These are phyloP conservation scores for Cirrhinus molitorella DNA, from an alignment of 2,797 vertebrate species.

Conservation along the genomic window DNA sequence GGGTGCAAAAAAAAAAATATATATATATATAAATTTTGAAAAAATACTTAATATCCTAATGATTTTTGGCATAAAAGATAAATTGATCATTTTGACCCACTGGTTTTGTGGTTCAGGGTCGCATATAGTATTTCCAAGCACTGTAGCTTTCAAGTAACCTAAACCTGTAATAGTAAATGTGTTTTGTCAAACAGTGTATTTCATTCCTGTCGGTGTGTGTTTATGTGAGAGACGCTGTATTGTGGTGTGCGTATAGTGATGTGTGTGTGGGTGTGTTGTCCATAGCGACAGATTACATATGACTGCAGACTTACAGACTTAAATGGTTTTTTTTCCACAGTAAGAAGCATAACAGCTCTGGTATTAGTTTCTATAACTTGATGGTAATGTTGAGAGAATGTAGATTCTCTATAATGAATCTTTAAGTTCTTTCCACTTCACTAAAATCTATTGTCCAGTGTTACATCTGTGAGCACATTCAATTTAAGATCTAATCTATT, in stretches of 20 bases:
- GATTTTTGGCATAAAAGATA: too few species aligned
- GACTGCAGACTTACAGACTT: neutral
- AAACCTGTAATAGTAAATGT: neutral
- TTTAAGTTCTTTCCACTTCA: slow-evolving; percentile 4
- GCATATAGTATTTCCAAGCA: neutral
- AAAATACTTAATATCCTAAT: too few species aligned
- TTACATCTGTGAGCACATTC: slow-evolving; percentile 36
- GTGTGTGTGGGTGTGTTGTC: slow-evolving; percentile 31
- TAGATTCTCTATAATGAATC: neutral
- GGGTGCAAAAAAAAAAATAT: too few species aligned
- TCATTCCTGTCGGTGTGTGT: slow-evolving; percentile 2
- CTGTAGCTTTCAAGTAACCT: neutral
- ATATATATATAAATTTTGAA: too few species aligned
- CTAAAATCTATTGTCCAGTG: slow-evolving; percentile 18
- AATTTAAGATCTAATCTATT: slow-evolving; percentile 63
- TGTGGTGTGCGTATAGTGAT: neutral
- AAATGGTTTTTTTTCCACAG: neutral
- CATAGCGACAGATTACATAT: slow-evolving; percentile 11
- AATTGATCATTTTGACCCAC: too few species aligned
- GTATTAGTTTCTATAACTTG: neutral
- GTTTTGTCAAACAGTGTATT: neutral
- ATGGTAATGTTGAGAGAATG: neutral
- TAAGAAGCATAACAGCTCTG: neutral
- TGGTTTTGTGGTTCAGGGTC: too few species aligned
- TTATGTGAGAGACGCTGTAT: neutral